Conservation (phyloP, 2,888 invertebrate species). For the Dynastes grantii region DNA sequence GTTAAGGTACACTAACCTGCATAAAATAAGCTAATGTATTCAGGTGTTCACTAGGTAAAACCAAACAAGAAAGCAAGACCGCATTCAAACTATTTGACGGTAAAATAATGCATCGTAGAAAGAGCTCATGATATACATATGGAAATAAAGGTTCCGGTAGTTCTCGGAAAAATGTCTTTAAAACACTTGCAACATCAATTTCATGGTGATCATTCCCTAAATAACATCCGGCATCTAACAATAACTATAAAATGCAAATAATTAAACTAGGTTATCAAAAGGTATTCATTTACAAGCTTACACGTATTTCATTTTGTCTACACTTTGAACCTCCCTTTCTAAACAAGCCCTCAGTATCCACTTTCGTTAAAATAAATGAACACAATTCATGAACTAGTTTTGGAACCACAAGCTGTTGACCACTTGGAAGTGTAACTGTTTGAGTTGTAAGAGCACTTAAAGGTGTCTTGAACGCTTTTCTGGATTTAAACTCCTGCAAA, state of each 20-base stretch:
- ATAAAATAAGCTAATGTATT: slow-evolving; percentile 87
- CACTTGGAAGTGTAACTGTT: slow-evolving; percentile 77
- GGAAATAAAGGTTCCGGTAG: slow-evolving; percentile 90
- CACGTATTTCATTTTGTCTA: slow-evolving; percentile 87
- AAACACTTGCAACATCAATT: slow-evolving; percentile 88
- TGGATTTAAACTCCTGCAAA: slow-evolving; percentile 61
- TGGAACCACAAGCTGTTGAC: slow-evolving; percentile 81
- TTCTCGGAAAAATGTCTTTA: slow-evolving; percentile 89
- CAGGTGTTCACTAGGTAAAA: slow-evolving; percentile 84
- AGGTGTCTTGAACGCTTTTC: slow-evolving; percentile 72
- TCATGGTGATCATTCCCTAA: slow-evolving; percentile 83
- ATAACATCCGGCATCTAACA: slow-evolving; percentile 81
- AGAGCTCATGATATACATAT: slow-evolving; percentile 80
- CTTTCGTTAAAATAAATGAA: slow-evolving; percentile 78
- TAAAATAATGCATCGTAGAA: slow-evolving; percentile 79
- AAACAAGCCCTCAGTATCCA: slow-evolving; percentile 88
- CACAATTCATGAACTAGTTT: slow-evolving; percentile 82
- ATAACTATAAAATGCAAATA: slow-evolving; percentile 71
- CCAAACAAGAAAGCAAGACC: slow-evolving; percentile 78
- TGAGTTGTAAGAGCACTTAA: slow-evolving; percentile 72
- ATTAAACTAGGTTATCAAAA: not conserved
- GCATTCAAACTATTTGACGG: slow-evolving; percentile 75
- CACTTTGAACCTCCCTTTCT: slow-evolving; percentile 90
- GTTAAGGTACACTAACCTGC: slow-evolving; percentile 72
- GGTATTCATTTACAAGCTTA: slow-evolving; percentile 62